Evolutionary conservation across 2,113 vertebrate genomes (phyloP).

Genomic region (Python bivittatus): DNA sequence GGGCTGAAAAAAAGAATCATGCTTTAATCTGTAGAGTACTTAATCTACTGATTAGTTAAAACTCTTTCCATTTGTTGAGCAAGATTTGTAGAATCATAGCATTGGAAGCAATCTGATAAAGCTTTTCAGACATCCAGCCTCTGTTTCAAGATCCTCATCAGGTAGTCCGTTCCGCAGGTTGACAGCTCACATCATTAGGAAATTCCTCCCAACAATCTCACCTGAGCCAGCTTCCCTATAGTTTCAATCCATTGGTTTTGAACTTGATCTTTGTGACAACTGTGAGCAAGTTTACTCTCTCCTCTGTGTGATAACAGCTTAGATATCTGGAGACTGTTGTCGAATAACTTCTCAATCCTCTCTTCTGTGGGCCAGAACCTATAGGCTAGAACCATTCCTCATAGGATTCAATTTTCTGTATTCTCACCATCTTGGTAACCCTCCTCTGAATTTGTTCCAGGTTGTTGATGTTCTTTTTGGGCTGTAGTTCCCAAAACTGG

Average conservation of each 20-base stretch:
- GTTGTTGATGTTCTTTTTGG: too few species aligned
- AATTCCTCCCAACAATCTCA: not conserved
- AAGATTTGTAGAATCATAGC: too few species aligned
- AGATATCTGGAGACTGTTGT: not conserved
- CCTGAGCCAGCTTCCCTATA: not conserved
- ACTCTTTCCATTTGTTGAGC: too few species aligned
- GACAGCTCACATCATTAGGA: not conserved
- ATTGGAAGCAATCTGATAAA: too few species aligned
- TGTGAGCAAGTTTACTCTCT: not conserved
- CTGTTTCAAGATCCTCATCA: too few species aligned
- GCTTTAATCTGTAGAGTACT: too few species aligned
- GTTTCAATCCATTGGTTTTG: not conserved
- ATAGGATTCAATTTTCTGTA: not conserved
- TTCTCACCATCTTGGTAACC: not conserved
- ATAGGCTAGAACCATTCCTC: not conserved
- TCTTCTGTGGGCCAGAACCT: not conserved
- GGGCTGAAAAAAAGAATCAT: too few species aligned
- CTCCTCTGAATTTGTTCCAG: too few species aligned
- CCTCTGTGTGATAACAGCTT: not conserved
- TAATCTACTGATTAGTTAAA: too few species aligned
- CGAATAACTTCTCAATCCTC: not conserved
- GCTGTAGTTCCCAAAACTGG: too few species aligned
- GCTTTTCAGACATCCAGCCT: too few species aligned
- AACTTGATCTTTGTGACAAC: not conserved
- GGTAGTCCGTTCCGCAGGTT: too few species aligned